Evolutionary conservation across 2,113 vertebrate genomes (phyloP).

Genomic region (Aythya baeri): DNA sequence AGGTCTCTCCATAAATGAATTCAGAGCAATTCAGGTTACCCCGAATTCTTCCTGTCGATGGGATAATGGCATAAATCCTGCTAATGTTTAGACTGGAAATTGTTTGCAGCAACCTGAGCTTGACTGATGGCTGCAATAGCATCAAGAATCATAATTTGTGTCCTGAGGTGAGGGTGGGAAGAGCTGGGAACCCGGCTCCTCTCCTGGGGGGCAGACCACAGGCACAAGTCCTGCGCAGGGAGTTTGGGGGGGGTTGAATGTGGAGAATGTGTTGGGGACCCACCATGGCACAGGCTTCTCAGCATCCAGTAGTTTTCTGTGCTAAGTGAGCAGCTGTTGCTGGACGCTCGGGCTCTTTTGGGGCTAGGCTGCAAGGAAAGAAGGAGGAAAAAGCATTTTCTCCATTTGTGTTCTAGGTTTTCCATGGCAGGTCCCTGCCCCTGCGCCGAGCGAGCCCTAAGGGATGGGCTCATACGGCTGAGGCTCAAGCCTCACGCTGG

Average conservation of each 20-base stretch:
- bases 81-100: slow-evolving; percentile 61
- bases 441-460: not conserved
- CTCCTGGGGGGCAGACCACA: not conserved
- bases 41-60: slow-evolving; percentile 39
- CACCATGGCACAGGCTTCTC: not conserved
- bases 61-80: slow-evolving; percentile 68
- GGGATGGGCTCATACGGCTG: rapidly evolving
- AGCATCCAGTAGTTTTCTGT: not conserved
- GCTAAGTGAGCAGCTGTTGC: not conserved
- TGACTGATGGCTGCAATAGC: slow-evolving; percentile 31
- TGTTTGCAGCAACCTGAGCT: slow-evolving; percentile 56
- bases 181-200: not conserved
- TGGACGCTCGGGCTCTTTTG: not conserved
- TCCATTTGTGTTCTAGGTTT: not conserved
- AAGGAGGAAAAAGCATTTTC: not conserved
- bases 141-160: not conserved
- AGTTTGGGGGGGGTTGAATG: not conserved
- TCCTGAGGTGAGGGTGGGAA: slow-evolving; percentile 2
- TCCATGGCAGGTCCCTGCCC: not conserved
- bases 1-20: slow-evolving; percentile 18
- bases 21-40: slow-evolving; percentile 50
- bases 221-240: not conserved
- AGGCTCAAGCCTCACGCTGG: not conserved
- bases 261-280: rapidly evolving
- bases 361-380: not conserved